Conservation (phyloP, 2,797 vertebrate genomes). For the Gymnodraco acuticeps region DNA sequence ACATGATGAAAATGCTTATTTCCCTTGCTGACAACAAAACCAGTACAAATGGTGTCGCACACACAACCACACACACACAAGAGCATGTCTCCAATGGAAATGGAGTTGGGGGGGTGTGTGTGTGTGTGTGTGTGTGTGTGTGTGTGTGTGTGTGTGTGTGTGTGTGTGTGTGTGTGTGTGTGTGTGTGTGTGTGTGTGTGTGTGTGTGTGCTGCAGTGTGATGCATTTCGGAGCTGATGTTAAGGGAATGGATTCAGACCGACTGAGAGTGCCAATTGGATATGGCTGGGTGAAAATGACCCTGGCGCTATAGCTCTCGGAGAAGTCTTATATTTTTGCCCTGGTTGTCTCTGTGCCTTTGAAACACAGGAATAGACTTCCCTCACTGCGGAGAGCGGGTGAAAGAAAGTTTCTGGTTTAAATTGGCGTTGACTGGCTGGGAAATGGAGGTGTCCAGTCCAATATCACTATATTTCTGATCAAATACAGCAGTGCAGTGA, state of each 20-base stretch:
- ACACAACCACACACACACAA: conserved; percentile 7
- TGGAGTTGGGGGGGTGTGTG: no score
- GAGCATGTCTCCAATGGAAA: conserved; percentile 52
- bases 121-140: no score
- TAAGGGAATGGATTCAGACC: conserved; percentile 62
- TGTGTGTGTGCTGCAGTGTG: conserved; percentile 34
- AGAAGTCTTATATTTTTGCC: conserved; percentile 26
- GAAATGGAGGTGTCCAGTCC: neutral
- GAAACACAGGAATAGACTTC: conserved; percentile 8
- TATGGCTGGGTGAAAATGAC: conserved; percentile 59
- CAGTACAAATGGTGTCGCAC: conserved; percentile 64
- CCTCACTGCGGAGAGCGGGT: neutral
- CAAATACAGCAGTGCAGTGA: no score
- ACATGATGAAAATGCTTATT: conserved; percentile 79
- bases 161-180: no score
- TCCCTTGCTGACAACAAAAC: conserved; percentile 74
- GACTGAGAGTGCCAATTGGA: conserved; percentile 64
- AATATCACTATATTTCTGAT: no score
- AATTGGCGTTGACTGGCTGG: neutral
- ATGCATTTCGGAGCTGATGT: conserved; percentile 60
- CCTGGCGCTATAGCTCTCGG: conserved; percentile 25
- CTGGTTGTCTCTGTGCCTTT: conserved; percentile 8
- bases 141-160: no score
- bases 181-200: conserved; percentile 22
- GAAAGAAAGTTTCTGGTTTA: conserved; percentile 1